These are phyloP conservation scores for Deroplatys truncata DNA, from an alignment of 2,888 invertebrate genomes.

Conservation along the genomic window DNA sequence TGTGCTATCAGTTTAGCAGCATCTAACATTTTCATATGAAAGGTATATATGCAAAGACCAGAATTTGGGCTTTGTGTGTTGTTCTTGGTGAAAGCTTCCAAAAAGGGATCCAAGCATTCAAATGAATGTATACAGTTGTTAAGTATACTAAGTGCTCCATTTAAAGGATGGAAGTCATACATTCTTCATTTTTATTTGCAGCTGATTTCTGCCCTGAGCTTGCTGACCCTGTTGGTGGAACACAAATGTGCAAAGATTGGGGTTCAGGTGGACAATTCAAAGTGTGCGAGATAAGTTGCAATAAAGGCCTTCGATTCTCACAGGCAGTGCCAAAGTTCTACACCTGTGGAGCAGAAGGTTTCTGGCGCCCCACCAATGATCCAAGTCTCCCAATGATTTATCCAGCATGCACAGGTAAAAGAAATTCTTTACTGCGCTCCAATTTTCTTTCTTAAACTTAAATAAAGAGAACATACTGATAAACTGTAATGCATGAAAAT, in stretches of 20 bases:
- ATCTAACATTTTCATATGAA: no score
- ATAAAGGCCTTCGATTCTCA: conserved; percentile 82
- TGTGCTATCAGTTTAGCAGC: no score
- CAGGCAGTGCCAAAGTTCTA: conserved; percentile 94
- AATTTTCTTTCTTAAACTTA: not conserved
- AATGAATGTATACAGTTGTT: not conserved
- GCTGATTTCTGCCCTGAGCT: conserved; percentile 90
- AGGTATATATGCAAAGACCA: no score
- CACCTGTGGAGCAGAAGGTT: conserved; percentile 96
- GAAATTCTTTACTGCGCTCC: not conserved
- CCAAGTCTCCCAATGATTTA: conserved; percentile 78
- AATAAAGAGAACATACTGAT: no score
- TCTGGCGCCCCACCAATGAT: conserved; percentile 87
- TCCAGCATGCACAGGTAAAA: conserved; percentile 85
- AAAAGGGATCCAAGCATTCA: no score
- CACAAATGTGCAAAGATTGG: conserved; percentile 91
- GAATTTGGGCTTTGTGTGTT: no score
- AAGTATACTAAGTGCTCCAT: not conserved
- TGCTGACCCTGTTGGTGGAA: conserved; percentile 85
- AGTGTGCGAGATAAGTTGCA: conserved; percentile 88
- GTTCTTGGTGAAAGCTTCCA: no score
- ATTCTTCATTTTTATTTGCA: conserved; percentile 40
- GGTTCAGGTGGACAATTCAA: conserved; percentile 94
- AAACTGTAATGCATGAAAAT: not conserved
- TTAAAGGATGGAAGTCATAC: not conserved